phyloP scores from a whole-genome alignment of 2,113 vertebrate genomes.

The Salminus brasiliensis region DNA sequence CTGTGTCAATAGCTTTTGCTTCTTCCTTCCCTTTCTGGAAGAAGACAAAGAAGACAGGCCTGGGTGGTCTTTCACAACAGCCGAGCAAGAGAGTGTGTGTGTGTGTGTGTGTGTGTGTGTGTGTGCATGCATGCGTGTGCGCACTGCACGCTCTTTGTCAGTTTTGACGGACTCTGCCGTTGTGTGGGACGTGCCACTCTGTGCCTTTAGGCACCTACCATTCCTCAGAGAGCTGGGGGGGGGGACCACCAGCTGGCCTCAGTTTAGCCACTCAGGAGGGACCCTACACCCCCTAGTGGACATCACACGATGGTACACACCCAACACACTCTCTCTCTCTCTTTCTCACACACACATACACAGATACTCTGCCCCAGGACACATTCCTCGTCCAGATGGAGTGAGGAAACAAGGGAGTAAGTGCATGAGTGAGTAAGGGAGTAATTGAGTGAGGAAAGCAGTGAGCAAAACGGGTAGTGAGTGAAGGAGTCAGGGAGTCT shows the following conservation, averaged over 20 bases:
- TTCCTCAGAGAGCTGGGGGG: conserved; percentile 39
- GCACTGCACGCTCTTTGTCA: conserved; percentile 54
- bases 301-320: conserved; percentile 21
- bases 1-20: not conserved
- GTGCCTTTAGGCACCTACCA: conserved; percentile 44
- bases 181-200: conserved; percentile 58
- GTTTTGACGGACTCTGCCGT: conserved; percentile 59
- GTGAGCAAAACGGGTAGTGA: no score
- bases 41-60: conserved; percentile 53
- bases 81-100: no score
- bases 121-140: conserved; percentile 22
- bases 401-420: not conserved
- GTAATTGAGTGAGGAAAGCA: no score
- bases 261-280: conserved; percentile 30
- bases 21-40: conserved; percentile 24
- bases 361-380: not conserved
- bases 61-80: conserved; percentile 18
- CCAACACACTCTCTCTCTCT: not conserved
- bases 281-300: conserved; percentile 59
- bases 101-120: conserved; percentile 27
- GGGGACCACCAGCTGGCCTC: not conserved
- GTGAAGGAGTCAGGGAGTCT: not conserved
- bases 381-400: not conserved
- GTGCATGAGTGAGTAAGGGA: not conserved
- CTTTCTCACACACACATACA: not conserved